phyloP scores from a whole-genome alignment of 2,113 vertebrate genomes.

The Grammatotria lemairii region DNA sequence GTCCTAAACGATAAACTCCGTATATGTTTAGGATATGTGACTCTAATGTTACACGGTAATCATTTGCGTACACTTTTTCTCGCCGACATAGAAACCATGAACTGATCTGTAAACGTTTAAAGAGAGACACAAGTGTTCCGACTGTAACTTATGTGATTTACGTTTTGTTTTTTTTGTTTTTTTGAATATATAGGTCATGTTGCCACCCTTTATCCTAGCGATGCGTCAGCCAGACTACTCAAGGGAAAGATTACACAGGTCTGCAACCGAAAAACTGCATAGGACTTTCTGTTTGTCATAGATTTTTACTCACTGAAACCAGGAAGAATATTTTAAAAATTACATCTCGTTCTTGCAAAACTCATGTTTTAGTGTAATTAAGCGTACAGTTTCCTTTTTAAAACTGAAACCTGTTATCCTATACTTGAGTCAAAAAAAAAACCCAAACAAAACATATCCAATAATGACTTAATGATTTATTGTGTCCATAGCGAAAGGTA shows the following conservation, averaged over 20 bases:
- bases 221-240: not conserved
- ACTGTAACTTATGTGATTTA: not conserved
- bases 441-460: not conserved
- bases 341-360: not conserved
- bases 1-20: rapidly evolving
- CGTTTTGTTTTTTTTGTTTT: not conserved
- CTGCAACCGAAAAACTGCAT: not conserved
- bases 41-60: not conserved
- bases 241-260: not conserved
- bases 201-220: not conserved
- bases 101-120: not conserved
- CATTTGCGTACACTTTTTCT: not conserved
- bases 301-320: not conserved
- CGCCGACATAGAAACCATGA: not conserved
- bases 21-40: not conserved
- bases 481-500: not conserved
- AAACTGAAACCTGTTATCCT: not conserved
- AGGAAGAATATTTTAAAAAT: not conserved
- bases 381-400: not conserved
- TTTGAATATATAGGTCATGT: not conserved
- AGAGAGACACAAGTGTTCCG: not conserved
- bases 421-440: not conserved
- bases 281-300: not conserved
- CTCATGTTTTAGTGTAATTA: not conserved
- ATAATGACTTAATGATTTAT: not conserved